These are phyloP conservation scores for Pipistrellus nathusii DNA, from an alignment of 2,797 vertebrate genomes.

Conservation along the genomic window DNA sequence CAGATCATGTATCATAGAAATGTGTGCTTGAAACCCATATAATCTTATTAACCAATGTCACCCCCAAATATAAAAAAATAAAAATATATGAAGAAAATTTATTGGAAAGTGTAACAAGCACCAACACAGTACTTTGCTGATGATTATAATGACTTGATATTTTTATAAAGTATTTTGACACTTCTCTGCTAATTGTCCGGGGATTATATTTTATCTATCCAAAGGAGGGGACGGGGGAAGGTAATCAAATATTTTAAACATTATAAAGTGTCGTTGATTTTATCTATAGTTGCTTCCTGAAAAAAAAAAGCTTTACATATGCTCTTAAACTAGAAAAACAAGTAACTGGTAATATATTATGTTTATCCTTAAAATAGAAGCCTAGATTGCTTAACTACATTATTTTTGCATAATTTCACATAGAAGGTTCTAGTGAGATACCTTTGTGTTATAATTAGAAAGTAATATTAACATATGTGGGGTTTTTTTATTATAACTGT, in stretches of 20 bases:
- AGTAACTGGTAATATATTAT: not conserved
- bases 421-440: not conserved
- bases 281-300: not conserved
- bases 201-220: not conserved
- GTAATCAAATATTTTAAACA: not conserved
- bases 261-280: not conserved
- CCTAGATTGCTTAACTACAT: not conserved
- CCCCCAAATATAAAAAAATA: not conserved
- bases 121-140: not conserved
- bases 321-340: not conserved
- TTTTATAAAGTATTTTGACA: not conserved
- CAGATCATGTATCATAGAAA: not conserved
- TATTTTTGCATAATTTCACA: not conserved
- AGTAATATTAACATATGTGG: not conserved
- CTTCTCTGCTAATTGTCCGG: not conserved
- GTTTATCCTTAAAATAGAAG: constrained; percentile 46
- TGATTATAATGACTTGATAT: not conserved
- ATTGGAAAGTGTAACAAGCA: not conserved
- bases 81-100: not conserved
- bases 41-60: not conserved
- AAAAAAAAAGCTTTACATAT: not conserved
- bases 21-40: not conserved
- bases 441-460: not conserved
- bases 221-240: not conserved
- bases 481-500: not conserved